These are phyloP conservation scores for Ceryle rudis DNA, from an alignment of 2,797 vertebrate species.

Conservation along the genomic window DNA sequence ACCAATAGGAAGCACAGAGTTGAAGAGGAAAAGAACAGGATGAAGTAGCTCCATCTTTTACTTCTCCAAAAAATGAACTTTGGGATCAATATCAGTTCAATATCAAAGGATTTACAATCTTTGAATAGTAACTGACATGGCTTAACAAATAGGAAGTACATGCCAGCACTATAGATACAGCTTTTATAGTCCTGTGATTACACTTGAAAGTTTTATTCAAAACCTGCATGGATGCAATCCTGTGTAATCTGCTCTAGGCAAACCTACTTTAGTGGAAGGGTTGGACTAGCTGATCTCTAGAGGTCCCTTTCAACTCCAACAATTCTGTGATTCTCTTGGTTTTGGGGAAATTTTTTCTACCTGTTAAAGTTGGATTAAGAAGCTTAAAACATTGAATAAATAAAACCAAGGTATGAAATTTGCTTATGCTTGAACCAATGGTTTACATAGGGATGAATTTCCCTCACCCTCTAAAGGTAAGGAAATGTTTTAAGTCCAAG, in stretches of 20 bases:
- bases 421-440: not conserved
- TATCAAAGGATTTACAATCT: not conserved
- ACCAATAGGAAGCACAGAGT: not conserved
- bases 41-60: too few relatives aligned
- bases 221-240: too few relatives aligned
- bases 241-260: too few relatives aligned
- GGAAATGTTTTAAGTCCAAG: not conserved
- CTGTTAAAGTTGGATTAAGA: not conserved
- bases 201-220: too few relatives aligned
- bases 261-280: too few relatives aligned
- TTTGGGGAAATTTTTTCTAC: not conserved
- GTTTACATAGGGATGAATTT: not conserved
- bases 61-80: not conserved
- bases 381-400: not conserved
- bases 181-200: not conserved
- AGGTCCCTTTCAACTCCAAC: too few relatives aligned
- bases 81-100: not conserved
- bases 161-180: not conserved
- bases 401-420: not conserved
- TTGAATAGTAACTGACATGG: not conserved
- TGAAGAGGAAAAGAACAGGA: too few relatives aligned
- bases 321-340: too few relatives aligned
- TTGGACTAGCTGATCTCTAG: too few relatives aligned
- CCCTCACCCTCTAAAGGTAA: fast-evolving
- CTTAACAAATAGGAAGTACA: not conserved